Conservation (phyloP, 2,888 invertebrate genomes). For the Lasioglossum lativentre region DNA sequence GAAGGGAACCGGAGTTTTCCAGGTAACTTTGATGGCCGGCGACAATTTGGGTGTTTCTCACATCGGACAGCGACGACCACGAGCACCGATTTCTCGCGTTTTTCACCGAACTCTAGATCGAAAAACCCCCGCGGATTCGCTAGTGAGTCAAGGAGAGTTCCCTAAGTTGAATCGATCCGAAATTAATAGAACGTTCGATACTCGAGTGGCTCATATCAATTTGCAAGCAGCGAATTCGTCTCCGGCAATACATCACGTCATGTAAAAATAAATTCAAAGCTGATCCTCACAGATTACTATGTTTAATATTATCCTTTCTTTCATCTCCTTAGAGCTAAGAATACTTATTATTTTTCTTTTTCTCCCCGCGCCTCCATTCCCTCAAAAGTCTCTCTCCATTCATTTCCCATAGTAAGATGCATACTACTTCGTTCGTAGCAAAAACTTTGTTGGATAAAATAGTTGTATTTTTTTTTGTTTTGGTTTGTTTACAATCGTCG, state of each 20-base stretch:
- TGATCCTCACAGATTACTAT: constrained; percentile 78
- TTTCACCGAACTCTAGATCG: neutral
- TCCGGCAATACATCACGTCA: constrained; percentile 77
- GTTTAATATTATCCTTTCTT: constrained; percentile 71
- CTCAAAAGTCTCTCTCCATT: constrained; percentile 71
- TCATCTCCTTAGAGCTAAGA: constrained; percentile 77
- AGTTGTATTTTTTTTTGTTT: constrained; percentile 78
- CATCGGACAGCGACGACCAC: constrained; percentile 45
- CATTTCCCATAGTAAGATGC: constrained; percentile 80
- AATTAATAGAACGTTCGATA: constrained; percentile 49
- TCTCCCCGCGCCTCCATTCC: constrained; percentile 40
- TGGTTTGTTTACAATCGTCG: constrained; percentile 76
- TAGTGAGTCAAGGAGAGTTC: neutral
- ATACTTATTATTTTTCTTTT: constrained; percentile 64
- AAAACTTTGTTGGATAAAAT: constrained; percentile 84
- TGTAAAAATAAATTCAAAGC: constrained; percentile 85
- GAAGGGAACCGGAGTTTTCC: neutral
- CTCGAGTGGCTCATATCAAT: constrained; percentile 55
- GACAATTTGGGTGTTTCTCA: neutral
- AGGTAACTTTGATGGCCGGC: constrained; percentile 38
- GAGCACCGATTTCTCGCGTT: constrained; percentile 40
- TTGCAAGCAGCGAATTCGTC: constrained; percentile 73
- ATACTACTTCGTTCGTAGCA: constrained; percentile 82
- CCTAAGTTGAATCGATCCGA: constrained; percentile 18
- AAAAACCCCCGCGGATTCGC: neutral